Evolutionary conservation across 2,888 invertebrate species (phyloP), one percentile per base, ranked within the genome.

Genomic region (Acheta domesticus): DNA sequence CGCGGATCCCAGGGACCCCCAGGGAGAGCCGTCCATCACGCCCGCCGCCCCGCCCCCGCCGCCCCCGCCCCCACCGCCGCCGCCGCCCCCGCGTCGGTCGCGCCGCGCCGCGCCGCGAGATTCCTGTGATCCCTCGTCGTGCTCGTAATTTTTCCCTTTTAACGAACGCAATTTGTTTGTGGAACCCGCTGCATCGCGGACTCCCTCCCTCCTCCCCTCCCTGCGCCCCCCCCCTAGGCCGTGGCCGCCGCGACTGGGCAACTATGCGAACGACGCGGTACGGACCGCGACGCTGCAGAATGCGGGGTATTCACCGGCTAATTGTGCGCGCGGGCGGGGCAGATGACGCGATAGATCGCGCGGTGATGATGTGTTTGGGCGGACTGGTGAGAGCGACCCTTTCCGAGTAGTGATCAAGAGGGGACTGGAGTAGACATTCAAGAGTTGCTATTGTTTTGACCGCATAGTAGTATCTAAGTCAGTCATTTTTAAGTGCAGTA

Each of bases 11-110:
- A 5, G 14, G 62, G 62, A 62, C 62, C 62, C 62, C 62, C 62
- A 62, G 62, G 16, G 62, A 62, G 62, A 62, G 62, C 62, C 14
- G 62, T 62, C 62, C 62, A 62, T 62, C 62, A 62, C n/a, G 62
- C 62, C 62, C 62, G 14, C 62, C 62, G 62, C 62, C 62, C 62
- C 62, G 62, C 62, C 62, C 62, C 12, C 62, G 62, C 62, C 62
- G 14, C 62, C 16, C 62, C 62, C 16, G 62, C 14, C 16, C 16
- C 62, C 16, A 0, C 12, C 16, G n/a, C 16, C 16, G 8, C 16
- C 16, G 0, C 4, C 8, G 0, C 16, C 16, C 16, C 14, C 16
- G 62, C 62, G 62, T 14, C 14, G 12, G n/a, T 3, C 62, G 16
- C 16, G 16, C n/a, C 14, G 14, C 62, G n/a, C 3, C 62, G 16